Base-by-base conservation (phyloP, 2,888 invertebrate genomes). In the Cyaniris semiargus region DNA sequence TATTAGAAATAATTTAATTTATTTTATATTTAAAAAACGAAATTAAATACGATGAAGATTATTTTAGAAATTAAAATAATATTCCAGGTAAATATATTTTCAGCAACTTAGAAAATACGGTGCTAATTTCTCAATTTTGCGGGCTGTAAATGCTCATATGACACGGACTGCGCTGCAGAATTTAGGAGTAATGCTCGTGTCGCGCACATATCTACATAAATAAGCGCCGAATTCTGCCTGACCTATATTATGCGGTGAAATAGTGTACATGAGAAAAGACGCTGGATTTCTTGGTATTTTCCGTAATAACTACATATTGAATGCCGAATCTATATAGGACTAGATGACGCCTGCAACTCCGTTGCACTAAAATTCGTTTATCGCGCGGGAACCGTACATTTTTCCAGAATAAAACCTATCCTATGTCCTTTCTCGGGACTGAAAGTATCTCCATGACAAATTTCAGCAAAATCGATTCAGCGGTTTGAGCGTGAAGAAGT, bases 131-230 rank as follows among this genome's bases (percentile, higher is more conserved):
- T 27, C 6, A 66, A 66, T 66, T 66, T 66, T 15, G 66, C 31
- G 27, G 23, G 66, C 66, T 66, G 27, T 66, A 71, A 34, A 71
- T 71, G 71, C 71, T n/a, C 38, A 10, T 21, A 71, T 38, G 71
- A 74, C 48, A 48, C 23, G 74, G 8, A 3, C 27, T 27, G 74
- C 74, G 27, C 74, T 53, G 74, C 74, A 74, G 8, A 53, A 74
- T 74, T 74, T 53, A 53, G 74, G 74, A 74, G 53, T 74, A 31
- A 74, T 74, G 74, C 44, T 23, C 23, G 38, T 74, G 74, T 74
- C 74, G 48, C 18, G 74, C 27, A 48, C 74, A 74, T 53, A 74
- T 74, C 74, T 74, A 74, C 74, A 74, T 74, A 74, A 74, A 53
- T 74, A 74, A 74, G 7, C 21, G 48, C 27, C 66, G 27, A 66